Base-by-base conservation (phyloP, 1,140 invertebrate species). In the Listronotus oregonensis region DNA sequence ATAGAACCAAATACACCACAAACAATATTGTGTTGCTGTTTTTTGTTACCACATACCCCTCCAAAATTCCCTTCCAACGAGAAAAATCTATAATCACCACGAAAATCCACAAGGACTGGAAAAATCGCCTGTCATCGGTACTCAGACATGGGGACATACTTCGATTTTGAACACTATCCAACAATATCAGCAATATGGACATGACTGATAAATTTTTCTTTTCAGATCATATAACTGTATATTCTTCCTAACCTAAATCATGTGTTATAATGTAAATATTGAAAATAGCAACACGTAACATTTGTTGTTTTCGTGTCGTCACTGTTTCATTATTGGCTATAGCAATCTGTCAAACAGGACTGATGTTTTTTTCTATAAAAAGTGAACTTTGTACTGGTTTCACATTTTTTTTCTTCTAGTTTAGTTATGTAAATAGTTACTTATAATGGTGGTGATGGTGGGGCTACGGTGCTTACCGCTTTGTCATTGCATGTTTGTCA, bases 1-100 rank as follows among this genome's bases (percentile, higher is more conserved):
- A 27, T 27, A 27, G 27, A 51, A 62, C 51, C 46, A 63, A 63
- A 51, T 50, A 14, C 46, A 61, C 46, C 39, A 14, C 10, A 32
- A 43, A 31, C 1, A 43, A 39, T 56, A 51, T 64, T 60, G 77
- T 77, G 75, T 78, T 78, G 75, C 74, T 78, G 77, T 78, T 78
- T 75, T 71, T 69, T 47, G 9, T 65, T 69, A 60, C 46, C 68
- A 67, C 66, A 18, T 54, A 52, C 59, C 59, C 39, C 52, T 32
- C 59, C 60, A 51, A 42, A 49, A 21, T 54, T 57, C 46, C 65
- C 32, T 54, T 55, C 65, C 59, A 43, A 43, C 14, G 10, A 40
- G 9, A 12, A 12, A 2, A 6, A 40, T n/a, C 37, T 49, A 27
- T 18, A 43, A 54, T 52, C 15, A 57, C 49, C 47, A 67, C 61